A percentile compares a stretch with the other conserved stretches of the same genome.
These are phyloP conservation scores for Alligator sinensis DNA, from an alignment of 2,113 vertebrate genomes.

Conservation along the genomic window DNA sequence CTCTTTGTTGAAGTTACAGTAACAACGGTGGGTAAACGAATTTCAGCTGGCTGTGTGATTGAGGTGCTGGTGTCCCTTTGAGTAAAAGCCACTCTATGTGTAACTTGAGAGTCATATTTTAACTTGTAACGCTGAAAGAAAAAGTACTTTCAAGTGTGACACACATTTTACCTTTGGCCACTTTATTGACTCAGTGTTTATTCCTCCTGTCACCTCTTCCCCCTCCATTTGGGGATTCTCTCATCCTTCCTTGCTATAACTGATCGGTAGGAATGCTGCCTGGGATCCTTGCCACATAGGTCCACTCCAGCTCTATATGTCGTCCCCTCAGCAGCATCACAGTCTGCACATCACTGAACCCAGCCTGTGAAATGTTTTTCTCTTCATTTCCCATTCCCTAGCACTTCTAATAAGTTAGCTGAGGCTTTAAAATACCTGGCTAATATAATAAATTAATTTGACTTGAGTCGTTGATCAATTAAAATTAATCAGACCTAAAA, in stretches of 20 bases:
- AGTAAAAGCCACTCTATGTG: background rate
- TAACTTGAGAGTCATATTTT: background rate
- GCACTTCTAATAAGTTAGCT: background rate
- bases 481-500: background rate
- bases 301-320: rapidly evolving
- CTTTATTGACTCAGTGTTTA: background rate
- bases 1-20: background rate
- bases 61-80: background rate
- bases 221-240: background rate
- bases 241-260: background rate
- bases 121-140: background rate
- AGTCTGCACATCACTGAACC: background rate
- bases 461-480: background rate
- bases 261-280: background rate
- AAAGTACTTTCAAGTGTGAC: background rate
- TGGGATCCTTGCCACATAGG: rapidly evolving
- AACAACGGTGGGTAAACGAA: background rate
- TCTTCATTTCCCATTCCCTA: background rate
- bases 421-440: background rate
- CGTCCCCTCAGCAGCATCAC: background rate
- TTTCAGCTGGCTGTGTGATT: background rate
- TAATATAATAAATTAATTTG: background rate
- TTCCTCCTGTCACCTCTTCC: background rate
- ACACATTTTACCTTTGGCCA: background rate
- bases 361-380: background rate